Base-by-base conservation (phyloP, 2,113 vertebrate genomes). In the Thalassarche chlororhynchos region DNA sequence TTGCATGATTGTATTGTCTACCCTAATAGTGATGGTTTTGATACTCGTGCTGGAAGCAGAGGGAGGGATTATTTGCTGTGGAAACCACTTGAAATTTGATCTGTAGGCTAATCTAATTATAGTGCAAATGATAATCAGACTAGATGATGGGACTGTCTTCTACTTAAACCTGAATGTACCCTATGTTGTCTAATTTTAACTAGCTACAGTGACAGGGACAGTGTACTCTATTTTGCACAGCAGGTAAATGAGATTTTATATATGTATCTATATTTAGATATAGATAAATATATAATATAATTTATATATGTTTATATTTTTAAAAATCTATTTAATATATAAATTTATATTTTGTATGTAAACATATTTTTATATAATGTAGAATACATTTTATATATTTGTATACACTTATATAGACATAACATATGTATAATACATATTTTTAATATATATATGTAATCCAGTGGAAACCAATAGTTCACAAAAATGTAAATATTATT, bases 101-200 rank as follows among this genome's bases (percentile, higher is more conserved):
- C 95, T 94, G 57, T 78, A 65, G 92, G 32, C 70, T 98, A 96
- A 97, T 94, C 65, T 97, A 97, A 98, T 98, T 97, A 96, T 58
- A 96, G 89, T 36, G 65, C 31, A 51, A 96, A 96, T 90, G 91
- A 89, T 96, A 97, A 97, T 96, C 96, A 91, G 83, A 84, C 44
- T 69, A 80, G 90, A 96, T 91, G 82, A 81, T 36, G 54, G 84
- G 62, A 80, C 55, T 51, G 60, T 38, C 34, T 92, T 90, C 89
- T 54, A 94, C 47, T 94, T 90, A 83, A 97, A 93, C 68, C 71
- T 97, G 57, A 80, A 82, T 57, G 18, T 31, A 92, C 82, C 51
- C 90, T 70, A 57, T 12, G 25, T 36, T 87, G 72, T 79, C 72
- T 94, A 90, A 97, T 98, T 97, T 97, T 96, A 96, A 66, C 52